phyloP scores from a whole-genome alignment of 2,888 invertebrate species.

The Magallana nippona region DNA sequence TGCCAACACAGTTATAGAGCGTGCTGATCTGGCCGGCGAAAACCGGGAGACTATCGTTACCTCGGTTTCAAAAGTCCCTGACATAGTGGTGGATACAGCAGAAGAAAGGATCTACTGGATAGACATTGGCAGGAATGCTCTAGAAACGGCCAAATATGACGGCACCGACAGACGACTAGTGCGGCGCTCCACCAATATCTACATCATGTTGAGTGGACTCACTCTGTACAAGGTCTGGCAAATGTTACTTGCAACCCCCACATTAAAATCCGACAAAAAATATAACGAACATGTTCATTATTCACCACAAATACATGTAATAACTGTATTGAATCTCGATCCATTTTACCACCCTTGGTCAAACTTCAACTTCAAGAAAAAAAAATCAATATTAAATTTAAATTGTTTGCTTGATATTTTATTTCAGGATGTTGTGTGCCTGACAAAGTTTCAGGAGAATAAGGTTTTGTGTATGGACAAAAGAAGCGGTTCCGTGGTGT shows the following conservation, averaged over 20 bases:
- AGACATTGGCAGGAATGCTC: constrained; percentile 26
- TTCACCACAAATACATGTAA: too few relatives aligned
- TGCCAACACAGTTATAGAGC: constrained; percentile 21
- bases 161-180: constrained; percentile 32
- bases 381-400: not conserved
- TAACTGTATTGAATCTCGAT: too few relatives aligned
- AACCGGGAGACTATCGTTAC: constrained; percentile 28
- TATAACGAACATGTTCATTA: too few relatives aligned
- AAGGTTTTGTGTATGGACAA: constrained; percentile 36
- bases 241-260: not conserved
- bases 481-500: constrained; percentile 36
- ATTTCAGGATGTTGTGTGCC: constrained; percentile 36
- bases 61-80: constrained; percentile 30
- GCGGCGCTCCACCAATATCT: constrained; percentile 19
- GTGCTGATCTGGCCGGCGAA: constrained; percentile 34
- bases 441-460: constrained; percentile 14
- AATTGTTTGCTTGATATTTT: not conserved
- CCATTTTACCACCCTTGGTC: too few relatives aligned
- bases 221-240: constrained; percentile 36
- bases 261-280: too few relatives aligned
- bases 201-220: constrained; percentile 35
- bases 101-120: constrained; percentile 40
- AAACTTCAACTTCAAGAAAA: not conserved
- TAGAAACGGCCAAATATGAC: constrained; percentile 39
- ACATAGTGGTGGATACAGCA: constrained; percentile 31